Evolutionary conservation across 1,140 invertebrate genomes (phyloP).

Genomic region (Drosophila mojavensis): DNA sequence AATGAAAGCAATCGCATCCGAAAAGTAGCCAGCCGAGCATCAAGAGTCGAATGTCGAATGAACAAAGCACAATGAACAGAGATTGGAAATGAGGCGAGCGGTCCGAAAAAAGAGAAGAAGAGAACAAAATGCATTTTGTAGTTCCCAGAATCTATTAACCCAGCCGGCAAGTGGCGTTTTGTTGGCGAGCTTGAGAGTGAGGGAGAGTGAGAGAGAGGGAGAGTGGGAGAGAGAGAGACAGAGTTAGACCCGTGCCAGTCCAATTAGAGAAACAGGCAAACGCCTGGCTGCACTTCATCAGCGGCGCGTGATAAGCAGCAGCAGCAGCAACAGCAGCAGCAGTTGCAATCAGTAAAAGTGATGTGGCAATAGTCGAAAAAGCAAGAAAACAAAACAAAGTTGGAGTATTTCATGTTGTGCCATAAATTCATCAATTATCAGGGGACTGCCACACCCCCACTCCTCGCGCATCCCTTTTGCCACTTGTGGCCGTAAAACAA

Average conservation of each 20-base stretch:
- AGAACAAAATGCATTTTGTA: slow-evolving; percentile 27
- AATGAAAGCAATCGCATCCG: slow-evolving; percentile 13
- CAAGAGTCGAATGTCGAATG: slow-evolving; percentile 37
- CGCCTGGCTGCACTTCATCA: slow-evolving; percentile 45
- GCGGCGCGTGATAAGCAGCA: slow-evolving; percentile 39
- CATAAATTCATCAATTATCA: slow-evolving; percentile 64
- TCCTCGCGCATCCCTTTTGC: background rate
- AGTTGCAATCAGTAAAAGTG: slow-evolving; percentile 41
- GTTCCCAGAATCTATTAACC: slow-evolving; percentile 51
- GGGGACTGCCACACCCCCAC: slow-evolving; percentile 16
- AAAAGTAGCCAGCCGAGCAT: slow-evolving; percentile 3
- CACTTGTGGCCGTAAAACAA: slow-evolving; percentile 30
- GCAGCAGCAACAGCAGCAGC: slow-evolving; percentile 13
- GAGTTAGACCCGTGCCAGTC: slow-evolving; percentile 19
- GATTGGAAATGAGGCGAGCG: slow-evolving; percentile 48
- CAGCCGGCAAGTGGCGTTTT: slow-evolving; percentile 22
- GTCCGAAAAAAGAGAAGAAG: slow-evolving; percentile 1
- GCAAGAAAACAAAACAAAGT: background rate
- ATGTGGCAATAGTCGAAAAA: slow-evolving; percentile 31
- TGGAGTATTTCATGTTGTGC: slow-evolving; percentile 41
- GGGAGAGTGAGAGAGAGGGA: background rate
- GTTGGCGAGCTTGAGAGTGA: background rate
- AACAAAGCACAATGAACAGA: slow-evolving; percentile 24
- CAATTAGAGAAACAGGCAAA: slow-evolving; percentile 42
- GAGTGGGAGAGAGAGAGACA: background rate